Evolutionary conservation across 2,113 vertebrate species (phyloP).

Genomic region (Epinephelus lanceolatus): DNA sequence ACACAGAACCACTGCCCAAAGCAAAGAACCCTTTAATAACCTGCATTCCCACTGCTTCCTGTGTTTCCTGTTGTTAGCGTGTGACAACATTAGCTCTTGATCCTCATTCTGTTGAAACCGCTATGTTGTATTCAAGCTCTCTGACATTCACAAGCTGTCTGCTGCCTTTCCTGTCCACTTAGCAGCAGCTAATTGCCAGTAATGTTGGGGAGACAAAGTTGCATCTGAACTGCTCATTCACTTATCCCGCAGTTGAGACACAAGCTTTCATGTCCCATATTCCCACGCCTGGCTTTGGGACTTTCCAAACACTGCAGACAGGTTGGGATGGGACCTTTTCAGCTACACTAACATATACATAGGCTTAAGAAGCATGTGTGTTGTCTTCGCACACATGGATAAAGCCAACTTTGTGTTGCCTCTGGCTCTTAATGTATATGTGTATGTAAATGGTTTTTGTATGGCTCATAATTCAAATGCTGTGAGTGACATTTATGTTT

Average conservation of each 20-base stretch:
- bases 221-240: conserved; percentile 74
- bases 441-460: background rate
- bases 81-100: conserved; percentile 7
- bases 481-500: background rate
- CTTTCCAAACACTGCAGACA: conserved; percentile 56
- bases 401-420: background rate
- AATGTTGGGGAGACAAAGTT: conserved; percentile 66
- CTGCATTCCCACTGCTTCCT: background rate
- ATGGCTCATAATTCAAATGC: background rate
- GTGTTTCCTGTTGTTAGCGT: background rate
- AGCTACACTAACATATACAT: conserved; percentile 1
- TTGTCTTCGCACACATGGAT: background rate
- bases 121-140: conserved; percentile 18
- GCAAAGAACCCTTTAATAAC: background rate
- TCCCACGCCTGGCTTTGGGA: conserved; percentile 72
- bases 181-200: conserved; percentile 81
- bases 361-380: background rate
- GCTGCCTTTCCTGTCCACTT: conserved; percentile 78
- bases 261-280: conserved; percentile 68
- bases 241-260: conserved; percentile 64
- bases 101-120: conserved; percentile 8
- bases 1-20: background rate
- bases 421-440: background rate
- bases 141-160: conserved; percentile 69
- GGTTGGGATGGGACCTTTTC: conserved; percentile 28